A percentile compares a stretch with the other conserved stretches of the same genome.
phyloP scores from a whole-genome alignment of 2,113 vertebrate genomes.

The Paralichthys olivaceus region DNA sequence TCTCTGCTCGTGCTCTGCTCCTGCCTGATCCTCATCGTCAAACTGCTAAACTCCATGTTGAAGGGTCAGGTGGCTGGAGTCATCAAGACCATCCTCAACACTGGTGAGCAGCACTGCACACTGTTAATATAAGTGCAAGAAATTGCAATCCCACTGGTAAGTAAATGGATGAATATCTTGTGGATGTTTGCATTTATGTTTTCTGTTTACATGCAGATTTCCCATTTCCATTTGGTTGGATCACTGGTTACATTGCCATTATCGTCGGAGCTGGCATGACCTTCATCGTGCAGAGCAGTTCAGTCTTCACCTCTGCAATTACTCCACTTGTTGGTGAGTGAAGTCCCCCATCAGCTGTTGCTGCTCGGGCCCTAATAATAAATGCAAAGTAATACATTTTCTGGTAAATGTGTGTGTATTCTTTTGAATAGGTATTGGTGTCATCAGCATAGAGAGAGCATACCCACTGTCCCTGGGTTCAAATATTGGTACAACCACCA shows the following conservation, averaged over 20 bases:
- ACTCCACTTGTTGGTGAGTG: conserved; percentile 94
- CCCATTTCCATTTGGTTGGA: conserved; percentile 92
- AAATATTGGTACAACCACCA: conserved; percentile 96
- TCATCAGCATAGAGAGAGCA: conserved; percentile 91
- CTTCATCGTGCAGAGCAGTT: conserved; percentile 97
- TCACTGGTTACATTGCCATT: conserved; percentile 94
- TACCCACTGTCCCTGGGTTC: conserved; percentile 92
- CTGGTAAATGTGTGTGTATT: neutral
- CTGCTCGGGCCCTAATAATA: neutral
- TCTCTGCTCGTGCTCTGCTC: conserved; percentile 90
- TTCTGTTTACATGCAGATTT: conserved; percentile 86
- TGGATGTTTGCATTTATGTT: neutral
- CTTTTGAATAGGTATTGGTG: conserved; percentile 85
- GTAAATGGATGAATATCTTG: neutral
- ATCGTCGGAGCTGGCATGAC: conserved; percentile 94
- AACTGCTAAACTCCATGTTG: conserved; percentile 93
- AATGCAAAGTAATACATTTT: no score
- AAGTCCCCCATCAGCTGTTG: neutral
- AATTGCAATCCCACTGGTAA: neutral
- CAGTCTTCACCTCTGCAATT: conserved; percentile 95
- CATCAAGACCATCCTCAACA: conserved; percentile 95
- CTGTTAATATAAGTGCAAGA: neutral
- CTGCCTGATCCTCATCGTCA: conserved; percentile 92
- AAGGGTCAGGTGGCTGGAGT: conserved; percentile 90
- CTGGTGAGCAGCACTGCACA: conserved; percentile 78